phyloP scores from a whole-genome alignment of 23 tunicate genomes.

The Aplidium turbinatum region DNA sequence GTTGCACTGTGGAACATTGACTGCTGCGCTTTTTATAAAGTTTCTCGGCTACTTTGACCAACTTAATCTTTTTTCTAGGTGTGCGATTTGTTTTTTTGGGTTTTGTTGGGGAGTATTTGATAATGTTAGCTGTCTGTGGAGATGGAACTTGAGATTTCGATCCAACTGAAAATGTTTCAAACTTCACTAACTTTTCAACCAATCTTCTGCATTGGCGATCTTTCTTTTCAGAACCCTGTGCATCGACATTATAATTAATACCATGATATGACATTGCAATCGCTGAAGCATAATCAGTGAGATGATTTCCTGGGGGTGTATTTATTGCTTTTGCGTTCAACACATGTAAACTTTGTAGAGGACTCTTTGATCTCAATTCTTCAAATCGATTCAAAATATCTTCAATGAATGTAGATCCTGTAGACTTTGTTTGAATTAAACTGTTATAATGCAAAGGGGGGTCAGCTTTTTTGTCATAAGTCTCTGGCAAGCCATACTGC shows the following conservation, averaged over 20 bases:
- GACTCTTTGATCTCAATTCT: too few species aligned
- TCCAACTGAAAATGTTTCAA: conserved; percentile 66
- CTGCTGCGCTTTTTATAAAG: conserved; percentile 36
- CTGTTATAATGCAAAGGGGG: too few species aligned
- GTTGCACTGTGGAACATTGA: neutral
- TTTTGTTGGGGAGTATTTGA: conserved; percentile 39
- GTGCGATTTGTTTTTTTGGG: conserved; percentile 2
- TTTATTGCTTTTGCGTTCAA: too few species aligned
- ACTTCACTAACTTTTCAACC: conserved; percentile 53
- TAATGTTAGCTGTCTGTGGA: conserved; percentile 32
- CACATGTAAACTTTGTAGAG: too few species aligned
- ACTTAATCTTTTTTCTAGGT: conserved; percentile 37
- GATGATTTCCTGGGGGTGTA: too few species aligned
- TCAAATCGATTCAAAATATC: too few species aligned
- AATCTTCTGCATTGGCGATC: conserved; percentile 46
- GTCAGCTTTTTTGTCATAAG: too few species aligned
- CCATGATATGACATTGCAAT: conserved; percentile 28
- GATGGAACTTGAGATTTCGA: conserved; percentile 55
- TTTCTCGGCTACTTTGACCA: conserved; percentile 74
- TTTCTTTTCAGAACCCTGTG: conserved; percentile 37
- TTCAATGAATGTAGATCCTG: too few species aligned
- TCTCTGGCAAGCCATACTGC: too few species aligned
- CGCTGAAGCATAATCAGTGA: conserved; percentile 27
- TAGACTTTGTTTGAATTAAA: too few species aligned
- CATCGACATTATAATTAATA: conserved; percentile 47